These are phyloP conservation scores for Synanthedon myopaeformis DNA, from an alignment of 2,888 invertebrate species.

Conservation along the genomic window DNA sequence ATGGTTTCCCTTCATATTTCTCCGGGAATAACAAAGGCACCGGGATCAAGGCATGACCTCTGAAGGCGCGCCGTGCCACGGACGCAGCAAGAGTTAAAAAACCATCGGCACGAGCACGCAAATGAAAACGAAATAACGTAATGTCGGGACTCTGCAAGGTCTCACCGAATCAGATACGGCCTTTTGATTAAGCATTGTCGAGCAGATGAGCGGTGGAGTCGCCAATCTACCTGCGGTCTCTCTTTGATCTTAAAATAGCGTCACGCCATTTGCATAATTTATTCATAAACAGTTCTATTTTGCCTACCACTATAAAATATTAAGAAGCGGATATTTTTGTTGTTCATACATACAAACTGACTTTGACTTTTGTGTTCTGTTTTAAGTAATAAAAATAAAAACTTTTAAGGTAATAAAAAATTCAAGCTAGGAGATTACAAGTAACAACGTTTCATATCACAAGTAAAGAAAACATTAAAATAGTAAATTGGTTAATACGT, in stretches of 20 bases:
- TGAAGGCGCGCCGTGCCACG: slow-evolving; percentile 22
- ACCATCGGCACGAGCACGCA: slow-evolving; percentile 57
- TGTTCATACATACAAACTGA: no score
- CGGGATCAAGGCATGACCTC: slow-evolving; percentile 55
- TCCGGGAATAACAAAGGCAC: slow-evolving; percentile 23
- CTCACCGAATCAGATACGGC: slow-evolving; percentile 60
- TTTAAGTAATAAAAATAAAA: no score
- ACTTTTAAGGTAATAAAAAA: no score
- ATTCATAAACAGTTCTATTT: slow-evolving; percentile 2
- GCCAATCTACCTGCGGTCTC: slow-evolving; percentile 9
- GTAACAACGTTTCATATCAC: no score
- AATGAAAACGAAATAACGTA: slow-evolving; percentile 69
- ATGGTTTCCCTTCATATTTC: slow-evolving; percentile 56
- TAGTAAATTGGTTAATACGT: no score
- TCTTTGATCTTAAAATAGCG: neutral
- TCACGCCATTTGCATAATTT: slow-evolving; percentile 10
- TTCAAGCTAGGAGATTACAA: no score
- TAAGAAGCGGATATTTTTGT: no score
- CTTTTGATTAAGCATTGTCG: slow-evolving; percentile 67
- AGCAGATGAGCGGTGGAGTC: slow-evolving; percentile 35
- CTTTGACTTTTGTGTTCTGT: no score
- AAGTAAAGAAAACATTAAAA: no score
- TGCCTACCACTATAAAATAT: neutral
- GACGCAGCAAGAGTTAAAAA: slow-evolving; percentile 43
- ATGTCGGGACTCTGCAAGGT: slow-evolving; percentile 40